Conservation (phyloP, 2,113 vertebrate species). For the Callopanchax toddi region DNA sequence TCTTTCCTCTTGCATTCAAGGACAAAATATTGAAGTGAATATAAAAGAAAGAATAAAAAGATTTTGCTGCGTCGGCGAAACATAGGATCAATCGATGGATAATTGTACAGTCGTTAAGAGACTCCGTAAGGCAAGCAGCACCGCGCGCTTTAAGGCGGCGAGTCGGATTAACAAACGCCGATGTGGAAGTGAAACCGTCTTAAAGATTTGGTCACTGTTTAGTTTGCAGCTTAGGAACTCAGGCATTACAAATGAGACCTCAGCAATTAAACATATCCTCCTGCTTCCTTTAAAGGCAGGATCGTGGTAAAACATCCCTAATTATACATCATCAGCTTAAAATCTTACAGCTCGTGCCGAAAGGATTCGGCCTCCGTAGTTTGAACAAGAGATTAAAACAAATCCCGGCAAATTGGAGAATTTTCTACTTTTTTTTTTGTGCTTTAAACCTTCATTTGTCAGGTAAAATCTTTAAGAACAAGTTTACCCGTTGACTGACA, state of each 20-base stretch:
- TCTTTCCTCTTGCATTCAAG: constrained; percentile 17
- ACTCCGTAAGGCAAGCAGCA: constrained; percentile 17
- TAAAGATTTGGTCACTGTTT: constrained; percentile 65
- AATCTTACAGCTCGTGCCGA: not conserved
- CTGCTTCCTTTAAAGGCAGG: not conserved
- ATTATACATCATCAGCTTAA: not conserved
- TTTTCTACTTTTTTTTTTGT: constrained; percentile 37
- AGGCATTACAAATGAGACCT: constrained; percentile 1
- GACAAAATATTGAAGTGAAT: constrained; percentile 21
- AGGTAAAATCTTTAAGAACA: too few relatives aligned
- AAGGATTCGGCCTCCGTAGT: constrained; percentile 1
- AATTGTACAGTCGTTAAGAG: constrained; percentile 12
- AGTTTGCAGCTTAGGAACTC: constrained; percentile 43
- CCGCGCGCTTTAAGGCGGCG: constrained; percentile 35
- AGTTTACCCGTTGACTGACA: too few relatives aligned
- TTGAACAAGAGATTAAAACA: constrained; percentile 35
- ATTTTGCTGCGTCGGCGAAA: not conserved
- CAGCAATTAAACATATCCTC: not conserved
- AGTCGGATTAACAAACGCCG: constrained; percentile 62
- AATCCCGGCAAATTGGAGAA: constrained; percentile 30
- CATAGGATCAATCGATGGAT: not conserved
- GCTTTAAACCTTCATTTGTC: too few relatives aligned
- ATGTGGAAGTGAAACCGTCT: constrained; percentile 69
- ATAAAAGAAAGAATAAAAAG: not conserved
- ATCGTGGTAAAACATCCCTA: not conserved